Evolutionary conservation across 2,888 invertebrate genomes (phyloP).

Genomic region (Drosophila ezoana): DNA sequence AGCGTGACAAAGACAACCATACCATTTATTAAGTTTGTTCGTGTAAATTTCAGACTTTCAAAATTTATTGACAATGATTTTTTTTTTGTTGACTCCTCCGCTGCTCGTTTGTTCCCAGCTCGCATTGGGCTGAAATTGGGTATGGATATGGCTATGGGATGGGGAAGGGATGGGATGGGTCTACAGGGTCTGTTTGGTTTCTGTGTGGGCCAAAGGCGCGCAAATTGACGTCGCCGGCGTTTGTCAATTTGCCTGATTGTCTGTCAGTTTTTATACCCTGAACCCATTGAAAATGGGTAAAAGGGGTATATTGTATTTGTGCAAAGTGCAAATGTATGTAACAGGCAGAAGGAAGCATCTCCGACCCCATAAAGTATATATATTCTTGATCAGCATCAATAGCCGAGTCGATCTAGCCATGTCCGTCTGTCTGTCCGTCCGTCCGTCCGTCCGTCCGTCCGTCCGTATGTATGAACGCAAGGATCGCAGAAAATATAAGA

Average conservation of each 20-base stretch:
- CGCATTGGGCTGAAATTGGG: background rate
- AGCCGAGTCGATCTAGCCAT: no score
- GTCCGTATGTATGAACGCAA: no score
- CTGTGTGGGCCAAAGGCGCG: conserved; percentile 52
- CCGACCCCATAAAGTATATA: no score
- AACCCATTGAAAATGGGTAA: no score
- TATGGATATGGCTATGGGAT: background rate
- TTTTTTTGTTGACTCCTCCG: conserved; percentile 29
- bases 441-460: no score
- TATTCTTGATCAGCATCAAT: no score
- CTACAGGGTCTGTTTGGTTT: conserved; percentile 7
- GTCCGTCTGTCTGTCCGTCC: no score
- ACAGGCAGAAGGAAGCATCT: no score
- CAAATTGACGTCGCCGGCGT: conserved; percentile 38
- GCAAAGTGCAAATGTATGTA: no score
- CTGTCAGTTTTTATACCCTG: conserved; percentile 50
- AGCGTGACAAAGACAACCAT: conserved; percentile 52
- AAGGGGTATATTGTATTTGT: no score
- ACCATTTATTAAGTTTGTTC: conserved; percentile 43
- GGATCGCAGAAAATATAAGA: no score
- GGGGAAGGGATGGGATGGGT: conserved; percentile 1
- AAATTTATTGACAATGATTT: conserved; percentile 67
- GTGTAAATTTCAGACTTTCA: conserved; percentile 51
- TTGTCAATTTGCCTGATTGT: conserved; percentile 66
- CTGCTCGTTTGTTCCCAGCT: conserved; percentile 15